Evolutionary conservation across 37 sponge, comb jelly and placozoan genomes (phyloP).

Genomic region (Trichoplax adhaerens): DNA sequence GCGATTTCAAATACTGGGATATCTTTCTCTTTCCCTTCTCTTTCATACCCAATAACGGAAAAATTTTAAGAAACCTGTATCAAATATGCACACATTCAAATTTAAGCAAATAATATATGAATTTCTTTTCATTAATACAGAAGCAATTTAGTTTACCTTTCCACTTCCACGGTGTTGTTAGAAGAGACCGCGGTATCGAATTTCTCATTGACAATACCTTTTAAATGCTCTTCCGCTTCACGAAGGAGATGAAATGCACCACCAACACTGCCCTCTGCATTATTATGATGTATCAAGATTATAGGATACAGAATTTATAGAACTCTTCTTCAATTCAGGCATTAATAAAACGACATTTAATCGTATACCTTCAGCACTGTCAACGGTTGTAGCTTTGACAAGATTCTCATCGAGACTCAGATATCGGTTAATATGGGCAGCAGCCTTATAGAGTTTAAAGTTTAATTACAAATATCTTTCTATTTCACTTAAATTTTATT

Average conservation of each 20-base stretch:
- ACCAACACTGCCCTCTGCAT: slow-evolving; percentile 17
- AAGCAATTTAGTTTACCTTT: slow-evolving; percentile 23
- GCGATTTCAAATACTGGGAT: slow-evolving; percentile 19
- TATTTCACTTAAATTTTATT: slow-evolving; percentile 1
- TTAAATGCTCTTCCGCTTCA: slow-evolving; percentile 49
- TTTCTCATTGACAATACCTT: slow-evolving; percentile 29
- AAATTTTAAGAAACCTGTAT: slow-evolving; percentile 59
- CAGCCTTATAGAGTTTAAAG: slow-evolving; percentile 37
- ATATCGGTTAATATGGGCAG: slow-evolving; percentile 76
- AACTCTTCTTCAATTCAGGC: too few relatives aligned
- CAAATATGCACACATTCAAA: background rate
- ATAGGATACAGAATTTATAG: too few relatives aligned
- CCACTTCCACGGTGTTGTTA: slow-evolving; percentile 12
- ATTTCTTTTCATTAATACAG: background rate
- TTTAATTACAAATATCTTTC: background rate
- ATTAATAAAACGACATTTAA: too few relatives aligned
- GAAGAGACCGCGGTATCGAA: slow-evolving; percentile 31
- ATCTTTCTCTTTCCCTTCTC: slow-evolving; percentile 55
- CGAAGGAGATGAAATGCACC: slow-evolving; percentile 43
- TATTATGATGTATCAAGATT: too few relatives aligned
- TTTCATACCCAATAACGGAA: slow-evolving; percentile 61
- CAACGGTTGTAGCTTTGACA: slow-evolving; percentile 51
- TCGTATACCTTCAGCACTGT: slow-evolving; percentile 26
- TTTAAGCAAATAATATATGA: background rate
- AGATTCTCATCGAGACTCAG: slow-evolving; percentile 69